phyloP scores from a whole-genome alignment of 2,888 invertebrate species.

The Suillia variegata region DNA sequence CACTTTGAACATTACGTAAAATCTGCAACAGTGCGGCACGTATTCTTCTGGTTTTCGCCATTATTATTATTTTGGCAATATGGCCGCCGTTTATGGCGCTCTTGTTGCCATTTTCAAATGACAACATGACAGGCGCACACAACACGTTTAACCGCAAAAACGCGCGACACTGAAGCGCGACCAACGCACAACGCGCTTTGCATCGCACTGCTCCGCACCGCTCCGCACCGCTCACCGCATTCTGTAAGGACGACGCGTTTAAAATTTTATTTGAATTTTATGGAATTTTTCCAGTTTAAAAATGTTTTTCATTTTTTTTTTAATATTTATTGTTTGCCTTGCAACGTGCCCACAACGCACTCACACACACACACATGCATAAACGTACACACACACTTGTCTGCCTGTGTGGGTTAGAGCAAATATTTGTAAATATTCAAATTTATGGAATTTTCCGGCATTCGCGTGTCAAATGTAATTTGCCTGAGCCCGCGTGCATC shows the following conservation, averaged over 20 bases:
- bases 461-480: constrained; percentile 1
- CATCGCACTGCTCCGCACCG: constrained; percentile 25
- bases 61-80: background rate
- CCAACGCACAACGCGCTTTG: constrained; percentile 11
- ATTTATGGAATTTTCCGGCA: constrained; percentile 22
- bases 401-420: constrained; percentile 13
- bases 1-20: no score
- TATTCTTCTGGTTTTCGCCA: background rate
- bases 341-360: background rate
- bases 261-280: constrained; percentile 39
- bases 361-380: background rate
- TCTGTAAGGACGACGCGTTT: no score
- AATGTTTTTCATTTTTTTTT: no score
- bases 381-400: background rate
- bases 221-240: no score
- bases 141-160: background rate
- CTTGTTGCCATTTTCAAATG: background rate
- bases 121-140: constrained; percentile 8
- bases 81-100: background rate
- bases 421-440: constrained; percentile 45
- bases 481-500: background rate
- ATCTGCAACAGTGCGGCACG: no score
- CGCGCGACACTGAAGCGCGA: background rate
- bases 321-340: constrained; percentile 43
- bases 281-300: no score